phyloP scores from a whole-genome alignment of 2,888 invertebrate genomes.

The Monoplex corrugatus region DNA sequence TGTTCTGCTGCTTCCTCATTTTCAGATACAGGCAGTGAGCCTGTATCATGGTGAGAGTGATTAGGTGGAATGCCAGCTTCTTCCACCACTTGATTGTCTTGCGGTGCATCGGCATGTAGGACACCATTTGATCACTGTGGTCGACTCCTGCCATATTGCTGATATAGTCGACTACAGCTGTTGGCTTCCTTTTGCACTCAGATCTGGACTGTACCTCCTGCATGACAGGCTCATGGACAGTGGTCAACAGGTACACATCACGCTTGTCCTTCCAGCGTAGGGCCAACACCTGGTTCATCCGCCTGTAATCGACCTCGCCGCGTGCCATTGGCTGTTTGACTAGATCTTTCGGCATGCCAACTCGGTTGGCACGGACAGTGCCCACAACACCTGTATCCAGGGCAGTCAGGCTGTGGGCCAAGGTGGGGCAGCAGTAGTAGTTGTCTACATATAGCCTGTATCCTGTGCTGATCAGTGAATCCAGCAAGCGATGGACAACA shows the following conservation, averaged over 20 bases:
- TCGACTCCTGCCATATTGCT: constrained; percentile 49
- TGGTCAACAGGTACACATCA: not conserved
- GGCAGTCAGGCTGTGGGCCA: not conserved
- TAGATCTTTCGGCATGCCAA: constrained; percentile 44
- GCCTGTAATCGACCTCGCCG: not conserved
- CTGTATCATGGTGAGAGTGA: constrained; percentile 41
- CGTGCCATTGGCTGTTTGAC: not conserved
- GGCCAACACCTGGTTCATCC: not conserved
- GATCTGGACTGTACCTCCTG: not conserved
- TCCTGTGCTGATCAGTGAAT: not conserved
- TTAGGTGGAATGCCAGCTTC: constrained; percentile 42
- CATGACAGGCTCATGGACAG: not conserved
- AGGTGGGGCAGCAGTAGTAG: constrained; percentile 44
- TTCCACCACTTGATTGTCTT: constrained; percentile 52
- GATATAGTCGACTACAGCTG: constrained; percentile 34
- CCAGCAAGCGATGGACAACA: not conserved
- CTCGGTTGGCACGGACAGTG: constrained; percentile 31
- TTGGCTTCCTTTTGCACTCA: constrained; percentile 40
- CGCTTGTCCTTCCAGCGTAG: constrained; percentile 48
- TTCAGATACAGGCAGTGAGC: too few species aligned
- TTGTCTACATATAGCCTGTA: constrained; percentile 47
- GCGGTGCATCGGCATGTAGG: constrained; percentile 39
- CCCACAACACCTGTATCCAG: constrained; percentile 44
- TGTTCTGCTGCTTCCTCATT: too few species aligned
- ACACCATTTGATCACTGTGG: constrained; percentile 35